Evolutionary conservation across 2,113 vertebrate species (phyloP).

Genomic region (Marcusenius ussheri): DNA sequence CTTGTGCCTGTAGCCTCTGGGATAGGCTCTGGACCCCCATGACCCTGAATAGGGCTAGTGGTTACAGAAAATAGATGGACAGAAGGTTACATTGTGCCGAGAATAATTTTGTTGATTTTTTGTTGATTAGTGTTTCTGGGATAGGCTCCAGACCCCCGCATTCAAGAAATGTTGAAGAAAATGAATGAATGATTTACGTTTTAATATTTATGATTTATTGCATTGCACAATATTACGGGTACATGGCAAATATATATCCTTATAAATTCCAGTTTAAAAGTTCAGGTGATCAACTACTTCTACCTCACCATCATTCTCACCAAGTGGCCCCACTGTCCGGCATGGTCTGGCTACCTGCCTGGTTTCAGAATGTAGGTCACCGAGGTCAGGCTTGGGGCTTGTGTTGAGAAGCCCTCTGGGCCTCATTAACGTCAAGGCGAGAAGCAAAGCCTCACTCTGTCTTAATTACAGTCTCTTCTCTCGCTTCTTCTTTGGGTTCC

Average conservation of each 20-base stretch:
- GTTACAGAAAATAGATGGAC: not conserved
- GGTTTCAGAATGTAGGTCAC: constrained; percentile 19
- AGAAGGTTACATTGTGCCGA: not conserved
- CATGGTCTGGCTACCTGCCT: not conserved
- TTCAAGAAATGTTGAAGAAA: not conserved
- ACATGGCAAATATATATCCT: not conserved
- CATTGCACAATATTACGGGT: not conserved
- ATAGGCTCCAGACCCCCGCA: not conserved
- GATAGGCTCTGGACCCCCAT: not conserved
- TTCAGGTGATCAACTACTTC: not conserved
- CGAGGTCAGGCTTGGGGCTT: constrained; percentile 26
- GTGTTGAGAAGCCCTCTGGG: constrained; percentile 13
- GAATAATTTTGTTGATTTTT: not conserved
- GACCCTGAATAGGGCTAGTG: not conserved
- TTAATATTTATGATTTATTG: not conserved
- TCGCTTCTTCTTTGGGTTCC: constrained; percentile 38
- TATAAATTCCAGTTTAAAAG: not conserved
- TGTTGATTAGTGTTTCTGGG: not conserved
- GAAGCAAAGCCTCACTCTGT: constrained; percentile 40
- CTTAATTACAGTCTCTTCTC: constrained; percentile 44
- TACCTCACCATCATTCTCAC: not conserved
- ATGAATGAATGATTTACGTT: not conserved
- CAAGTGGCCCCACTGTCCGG: not conserved
- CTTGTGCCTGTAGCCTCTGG: not conserved
- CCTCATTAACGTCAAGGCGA: constrained; percentile 18